phyloP scores from a whole-genome alignment of 2,888 invertebrate genomes.

The Tortrix viridana region DNA sequence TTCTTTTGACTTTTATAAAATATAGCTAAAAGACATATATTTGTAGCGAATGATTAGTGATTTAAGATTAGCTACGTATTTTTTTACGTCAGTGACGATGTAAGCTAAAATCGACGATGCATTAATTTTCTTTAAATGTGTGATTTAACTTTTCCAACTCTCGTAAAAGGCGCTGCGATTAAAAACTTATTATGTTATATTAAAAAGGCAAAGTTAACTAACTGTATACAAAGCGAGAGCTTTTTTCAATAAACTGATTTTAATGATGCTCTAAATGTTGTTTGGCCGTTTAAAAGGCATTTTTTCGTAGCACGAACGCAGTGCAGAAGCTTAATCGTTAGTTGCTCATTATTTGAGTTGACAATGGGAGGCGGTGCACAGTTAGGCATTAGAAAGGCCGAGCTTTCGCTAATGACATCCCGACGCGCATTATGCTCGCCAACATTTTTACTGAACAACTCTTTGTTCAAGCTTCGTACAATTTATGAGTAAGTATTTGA shows the following conservation, averaged over 20 bases:
- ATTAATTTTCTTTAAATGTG: neutral
- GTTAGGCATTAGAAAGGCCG: conserved; percentile 82
- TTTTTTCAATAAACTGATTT: conserved; percentile 40
- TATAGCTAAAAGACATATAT: too few species aligned
- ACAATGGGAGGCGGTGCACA: conserved; percentile 77
- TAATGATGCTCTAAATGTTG: conserved; percentile 50
- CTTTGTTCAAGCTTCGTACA: conserved; percentile 57
- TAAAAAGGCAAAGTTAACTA: conserved; percentile 27
- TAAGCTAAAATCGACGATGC: neutral
- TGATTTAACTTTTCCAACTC: neutral
- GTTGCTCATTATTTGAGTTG: conserved; percentile 75
- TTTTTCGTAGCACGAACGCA: conserved; percentile 49
- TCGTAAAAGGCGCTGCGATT: neutral
- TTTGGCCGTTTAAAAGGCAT: conserved; percentile 48
- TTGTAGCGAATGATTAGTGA: too few species aligned
- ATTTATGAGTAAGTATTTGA: conserved; percentile 31
- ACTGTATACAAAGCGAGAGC: conserved; percentile 29
- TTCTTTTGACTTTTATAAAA: neutral
- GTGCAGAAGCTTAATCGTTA: conserved; percentile 71
- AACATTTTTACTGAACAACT: conserved; percentile 73
- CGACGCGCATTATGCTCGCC: conserved; percentile 60
- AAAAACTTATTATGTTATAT: conserved; percentile 16
- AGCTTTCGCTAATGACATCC: conserved; percentile 80
- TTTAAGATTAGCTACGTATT: too few species aligned
- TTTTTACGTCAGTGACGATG: too few species aligned